Conservation (phyloP, 2,797 vertebrate species). For the Simalia tracyae region DNA sequence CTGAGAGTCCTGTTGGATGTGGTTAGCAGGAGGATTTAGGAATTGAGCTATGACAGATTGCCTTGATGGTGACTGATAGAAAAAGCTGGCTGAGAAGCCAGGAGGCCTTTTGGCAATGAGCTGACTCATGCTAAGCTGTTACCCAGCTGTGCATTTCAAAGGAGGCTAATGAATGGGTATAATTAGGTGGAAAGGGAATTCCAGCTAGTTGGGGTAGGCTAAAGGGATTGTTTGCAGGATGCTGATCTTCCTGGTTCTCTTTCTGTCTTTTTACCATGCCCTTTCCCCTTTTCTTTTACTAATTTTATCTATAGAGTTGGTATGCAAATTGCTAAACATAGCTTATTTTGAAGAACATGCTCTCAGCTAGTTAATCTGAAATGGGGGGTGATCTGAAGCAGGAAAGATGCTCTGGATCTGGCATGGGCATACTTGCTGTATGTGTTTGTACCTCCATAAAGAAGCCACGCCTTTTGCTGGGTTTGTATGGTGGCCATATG, state of each 20-base stretch:
- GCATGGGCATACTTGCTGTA: neutral
- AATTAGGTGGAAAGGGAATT: slow-evolving; percentile 40
- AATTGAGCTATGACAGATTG: neutral
- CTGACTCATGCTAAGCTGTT: neutral
- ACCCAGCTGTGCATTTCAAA: neutral
- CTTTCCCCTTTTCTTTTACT: neutral
- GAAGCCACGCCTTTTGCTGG: neutral
- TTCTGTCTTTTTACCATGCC: neutral
- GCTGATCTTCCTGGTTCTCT: fast-evolving
- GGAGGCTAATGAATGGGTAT: slow-evolving; percentile 26
- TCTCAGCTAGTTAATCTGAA: neutral
- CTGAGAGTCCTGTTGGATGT: neutral
- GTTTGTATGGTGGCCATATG: neutral
- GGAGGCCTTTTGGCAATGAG: slow-evolving; percentile 4
- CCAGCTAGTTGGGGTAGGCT: slow-evolving; percentile 13
- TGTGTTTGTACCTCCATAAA: neutral
- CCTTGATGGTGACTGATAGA: neutral
- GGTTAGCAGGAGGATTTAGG: neutral
- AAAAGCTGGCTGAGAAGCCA: slow-evolving; percentile 18
- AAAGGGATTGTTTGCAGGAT: neutral
- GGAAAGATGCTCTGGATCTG: neutral
- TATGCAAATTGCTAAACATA: slow-evolving; percentile 14
- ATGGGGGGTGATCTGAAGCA: neutral
- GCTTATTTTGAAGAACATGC: neutral
- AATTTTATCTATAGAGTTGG: slow-evolving; percentile 13